Conservation (phyloP, 2,797 vertebrate species). For the Uromys caudimaculatus region DNA sequence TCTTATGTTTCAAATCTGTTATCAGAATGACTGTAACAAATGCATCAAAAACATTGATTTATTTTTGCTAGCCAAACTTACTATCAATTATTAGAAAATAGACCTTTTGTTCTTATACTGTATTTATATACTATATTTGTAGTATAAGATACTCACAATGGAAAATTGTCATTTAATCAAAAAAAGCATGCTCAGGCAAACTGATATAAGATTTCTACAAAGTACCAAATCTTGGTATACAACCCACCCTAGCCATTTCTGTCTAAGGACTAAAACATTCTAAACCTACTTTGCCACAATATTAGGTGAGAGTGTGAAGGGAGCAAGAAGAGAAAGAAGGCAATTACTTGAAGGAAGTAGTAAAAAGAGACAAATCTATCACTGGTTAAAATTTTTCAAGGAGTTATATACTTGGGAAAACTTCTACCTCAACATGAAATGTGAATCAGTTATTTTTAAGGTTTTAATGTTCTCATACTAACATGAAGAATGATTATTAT, state of each 20-base stretch:
- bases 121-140: background rate
- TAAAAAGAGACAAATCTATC: background rate
- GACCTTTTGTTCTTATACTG: constrained; percentile 6
- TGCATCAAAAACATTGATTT: background rate
- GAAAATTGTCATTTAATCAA: constrained; percentile 38
- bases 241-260: constrained; percentile 22
- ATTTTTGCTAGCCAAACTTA: constrained; percentile 51
- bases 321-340: background rate
- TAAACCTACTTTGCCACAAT: constrained; percentile 35
- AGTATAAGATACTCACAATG: background rate
- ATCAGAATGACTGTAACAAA: constrained; percentile 44
- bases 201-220: constrained; percentile 35
- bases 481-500: constrained; percentile 22
- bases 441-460: constrained; percentile 47
- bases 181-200: constrained; percentile 9
- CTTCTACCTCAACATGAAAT: constrained; percentile 8
- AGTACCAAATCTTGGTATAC: constrained; percentile 20
- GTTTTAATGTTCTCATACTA: constrained; percentile 38
- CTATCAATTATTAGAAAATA: constrained; percentile 37
- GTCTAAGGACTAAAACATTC: background rate
- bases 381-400: constrained; percentile 3
- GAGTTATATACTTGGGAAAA: constrained; percentile 11
- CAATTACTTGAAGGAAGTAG: constrained; percentile 11
- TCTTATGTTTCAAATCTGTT: constrained; percentile 22
- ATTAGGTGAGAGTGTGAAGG: background rate